Base-by-base conservation (phyloP, 2,797 vertebrate genomes). In the Taenioides sp. region DNA sequence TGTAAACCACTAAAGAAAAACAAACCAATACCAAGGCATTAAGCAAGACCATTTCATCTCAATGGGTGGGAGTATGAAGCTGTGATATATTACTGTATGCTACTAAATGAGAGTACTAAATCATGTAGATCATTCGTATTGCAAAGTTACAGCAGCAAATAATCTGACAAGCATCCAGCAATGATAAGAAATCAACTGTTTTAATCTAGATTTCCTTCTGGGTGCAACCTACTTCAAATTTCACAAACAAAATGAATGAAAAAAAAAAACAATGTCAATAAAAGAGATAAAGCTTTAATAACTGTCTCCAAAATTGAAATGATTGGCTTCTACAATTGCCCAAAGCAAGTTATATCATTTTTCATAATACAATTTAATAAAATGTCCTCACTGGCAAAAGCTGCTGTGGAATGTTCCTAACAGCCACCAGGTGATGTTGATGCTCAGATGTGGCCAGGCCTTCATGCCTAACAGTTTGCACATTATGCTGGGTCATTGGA, bases 381-480 rank as follows among this genome's bases (percentile, higher is more conserved):
- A 75, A 23, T 73, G 5, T 50, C 62, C 55, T 70, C 43, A 50
- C 62, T 54, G 11, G 17, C 20, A 57, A 60, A 77, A 67, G 79
- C 55, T 70, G 65, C 60, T 84, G 78, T 69, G 76, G 71, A 83
- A 82, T 68, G 72, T 37, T 67, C 67, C 73, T 63, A 76, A 76
- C 34, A 49, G 52, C 60, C 58, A 74, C 69, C 72, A 83, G 65
- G 71, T 79, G 17, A 83, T 50, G 64, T 50, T 82, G 55, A 34
- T 20, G 62, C 77, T 70, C 75, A 66, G 43, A 79, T 81, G 76
- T 74, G 75, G 71, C 76, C 71, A 71, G 71, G 76, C 72, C 40
- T 72, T 73, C 31, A 61, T 59, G 43, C 66, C 50, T 78, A 75
- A 84, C 60, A 75, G 57, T 79, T 77, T 83, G 65, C 65, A 75